Conservation (phyloP, 2,797 vertebrate species). For the Alcedo quadribrachys region DNA sequence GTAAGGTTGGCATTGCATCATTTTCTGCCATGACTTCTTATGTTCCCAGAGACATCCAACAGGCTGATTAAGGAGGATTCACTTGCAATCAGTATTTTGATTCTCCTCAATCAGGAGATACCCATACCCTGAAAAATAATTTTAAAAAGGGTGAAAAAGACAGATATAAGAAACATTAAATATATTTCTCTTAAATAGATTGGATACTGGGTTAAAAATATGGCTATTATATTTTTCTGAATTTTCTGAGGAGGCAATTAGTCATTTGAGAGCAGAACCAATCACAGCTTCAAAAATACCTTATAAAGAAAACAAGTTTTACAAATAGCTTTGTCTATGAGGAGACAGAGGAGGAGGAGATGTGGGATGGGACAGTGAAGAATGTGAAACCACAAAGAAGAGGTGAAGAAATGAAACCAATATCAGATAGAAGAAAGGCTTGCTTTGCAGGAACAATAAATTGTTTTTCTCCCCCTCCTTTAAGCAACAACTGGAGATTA, state of each 20-base stretch:
- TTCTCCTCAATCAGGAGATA: conserved; percentile 56
- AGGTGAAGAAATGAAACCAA: not conserved
- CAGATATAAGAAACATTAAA: not conserved
- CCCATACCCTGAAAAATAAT: conserved; percentile 73
- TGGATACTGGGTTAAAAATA: not conserved
- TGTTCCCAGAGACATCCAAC: conserved; percentile 53
- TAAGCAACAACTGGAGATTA: not conserved
- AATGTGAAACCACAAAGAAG: not conserved
- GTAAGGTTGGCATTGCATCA: conserved; percentile 64
- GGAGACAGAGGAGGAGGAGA: not conserved
- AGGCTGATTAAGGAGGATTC: conserved; percentile 11
- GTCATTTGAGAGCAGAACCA: not conserved
- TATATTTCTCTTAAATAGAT: not conserved
- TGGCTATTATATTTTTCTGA: not conserved
- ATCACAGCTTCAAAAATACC: not conserved
- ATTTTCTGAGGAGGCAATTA: not conserved
- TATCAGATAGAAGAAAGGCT: not conserved
- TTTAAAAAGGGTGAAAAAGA: not conserved
- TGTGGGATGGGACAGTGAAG: not conserved
- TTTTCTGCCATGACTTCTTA: conserved; percentile 79
- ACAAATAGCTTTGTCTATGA: not conserved
- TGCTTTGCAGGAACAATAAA: not conserved
- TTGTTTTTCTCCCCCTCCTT: not conserved
- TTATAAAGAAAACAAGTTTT: not conserved
- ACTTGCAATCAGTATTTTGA: conserved; percentile 26